Evolutionary conservation across 2,888 invertebrate species (phyloP), one percentile per base, ranked within the genome.

Genomic region (Diabrotica balteata): DNA sequence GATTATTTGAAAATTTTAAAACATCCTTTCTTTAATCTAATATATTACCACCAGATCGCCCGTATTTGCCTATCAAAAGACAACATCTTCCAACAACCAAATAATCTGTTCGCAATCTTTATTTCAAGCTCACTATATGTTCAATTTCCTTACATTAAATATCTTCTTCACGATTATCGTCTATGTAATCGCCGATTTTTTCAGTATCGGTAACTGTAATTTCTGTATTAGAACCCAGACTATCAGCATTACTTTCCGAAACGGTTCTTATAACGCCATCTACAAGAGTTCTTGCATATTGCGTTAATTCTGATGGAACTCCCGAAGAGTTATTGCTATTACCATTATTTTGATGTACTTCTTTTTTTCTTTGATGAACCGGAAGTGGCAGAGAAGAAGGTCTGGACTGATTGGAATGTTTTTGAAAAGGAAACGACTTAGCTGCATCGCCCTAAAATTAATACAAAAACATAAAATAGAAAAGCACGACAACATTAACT

Each of bases 371-470:
- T 69, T 80, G 81, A 58, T 75, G 78, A 8, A 84, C 80, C 2
- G 84, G 83, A 58, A 84, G 72, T 17, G 84, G 84, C 45, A 85
- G 72, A 9, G 84, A 84, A 8, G 84, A 84, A 7, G 85, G 84
- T 58, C 84, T 76, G 7, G 77, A 76, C 65, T 82, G 83, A 17
- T 44, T 58, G 9, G 64, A 67, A 8, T 68, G 69, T 72, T 83
- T 84, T 74, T 82, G 82, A 71, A 84, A 84, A 7, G 84, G 85
- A 73, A 84, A 84, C 53, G 77, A 67, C 73, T 83, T 84, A 10
- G 77, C 83, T 43, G 81, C 82, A 50, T 84, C 84, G 8, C 83
- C 84, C 83, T 84, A 59, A 59, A 70, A n/a, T 2, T 32, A 32
- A 32, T 32, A 32, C 32, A 32, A 32, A 32, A 32, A 32, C 32